Evolutionary conservation across 2,888 invertebrate species (phyloP).

Genomic region (Drosophila borealis): DNA sequence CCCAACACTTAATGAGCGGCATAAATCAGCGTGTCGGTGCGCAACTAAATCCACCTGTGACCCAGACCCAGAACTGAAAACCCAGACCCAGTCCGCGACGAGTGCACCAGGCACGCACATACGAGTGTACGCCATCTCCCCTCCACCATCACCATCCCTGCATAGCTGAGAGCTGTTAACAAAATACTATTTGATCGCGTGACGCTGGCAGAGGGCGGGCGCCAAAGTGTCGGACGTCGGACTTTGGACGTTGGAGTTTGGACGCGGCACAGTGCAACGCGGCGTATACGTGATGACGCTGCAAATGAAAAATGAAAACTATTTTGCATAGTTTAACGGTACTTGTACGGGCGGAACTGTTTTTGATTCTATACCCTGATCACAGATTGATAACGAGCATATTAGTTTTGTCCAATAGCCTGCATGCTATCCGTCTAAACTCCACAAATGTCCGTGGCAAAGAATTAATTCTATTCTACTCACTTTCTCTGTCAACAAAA

Average conservation of each 20-base stretch:
- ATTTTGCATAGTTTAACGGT: constrained; percentile 47
- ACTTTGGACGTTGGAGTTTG: constrained; percentile 32
- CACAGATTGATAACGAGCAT: background rate
- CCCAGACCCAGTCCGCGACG: constrained; percentile 10
- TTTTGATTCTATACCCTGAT: background rate
- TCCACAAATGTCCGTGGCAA: no score
- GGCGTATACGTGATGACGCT: constrained; percentile 65
- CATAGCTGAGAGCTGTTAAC: constrained; percentile 69
- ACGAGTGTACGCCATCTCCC: background rate
- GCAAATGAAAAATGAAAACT: constrained; percentile 43
- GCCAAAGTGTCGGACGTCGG: constrained; percentile 41
- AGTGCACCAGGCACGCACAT: constrained; percentile 57
- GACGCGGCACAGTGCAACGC: constrained; percentile 54
- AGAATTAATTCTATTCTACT: no score
- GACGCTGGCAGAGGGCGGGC: constrained; percentile 36
- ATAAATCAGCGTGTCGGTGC: constrained; percentile 68
- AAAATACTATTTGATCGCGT: constrained; percentile 76
- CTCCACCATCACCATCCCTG: background rate
- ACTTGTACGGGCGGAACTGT: constrained; percentile 18
- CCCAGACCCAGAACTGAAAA: constrained; percentile 14
- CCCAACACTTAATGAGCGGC: constrained; percentile 70
- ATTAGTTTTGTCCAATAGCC: background rate
- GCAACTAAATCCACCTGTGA: constrained; percentile 24
- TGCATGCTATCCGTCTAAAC: no score
- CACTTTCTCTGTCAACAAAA: no score